Base-by-base conservation (phyloP, 2,113 vertebrate genomes). In the Psephotus haematonotus region DNA sequence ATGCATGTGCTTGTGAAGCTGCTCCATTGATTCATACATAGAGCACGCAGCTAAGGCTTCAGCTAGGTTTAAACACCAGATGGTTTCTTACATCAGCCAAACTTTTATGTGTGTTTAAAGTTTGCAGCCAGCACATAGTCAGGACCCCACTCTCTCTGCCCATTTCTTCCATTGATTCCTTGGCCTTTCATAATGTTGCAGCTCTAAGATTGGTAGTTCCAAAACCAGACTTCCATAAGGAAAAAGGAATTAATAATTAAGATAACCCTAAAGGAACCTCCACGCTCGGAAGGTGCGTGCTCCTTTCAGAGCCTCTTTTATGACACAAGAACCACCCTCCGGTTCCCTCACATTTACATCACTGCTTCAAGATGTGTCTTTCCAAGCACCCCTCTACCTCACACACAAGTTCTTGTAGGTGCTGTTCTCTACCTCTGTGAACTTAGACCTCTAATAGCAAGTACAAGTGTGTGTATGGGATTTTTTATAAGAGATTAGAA, bases 211-310 rank as follows among this genome's bases (percentile, higher is more conserved):
- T 62, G 75, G 91, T 93, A 6, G 92, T 97, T 98, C 97, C 97
- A 98, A 98, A 98, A 97, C 96, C 96, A 97, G 90, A 65, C 91
- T 93, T 93, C 92, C 59, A 79, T 90, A 95, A 92, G 82, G 46
- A 92, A 92, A 65, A 41, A 64, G 44, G 9, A 62, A 53, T 60
- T 91, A 20, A 76, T 76, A 43, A 88, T 92, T 91, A 94, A 71
- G 81, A 86, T 86, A 94, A 83, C 85, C 72, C 78, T 81, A 95
- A 97, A 96, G 96, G 97, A 84, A 37, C 46, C 37, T 69, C 41
- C 41, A 7, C 0, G 0, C 44, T 20, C 52, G 60, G 49, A 50
- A 74, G 53, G 23, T 39, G 31, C 9, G 5, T 64, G 59, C 63
- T 83, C 23, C 35, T 90, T 33, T 67, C 67, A 33, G 25, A 16